Conservation (phyloP, 2,888 invertebrate genomes). For the Cataglyphis rosenhaueri region DNA sequence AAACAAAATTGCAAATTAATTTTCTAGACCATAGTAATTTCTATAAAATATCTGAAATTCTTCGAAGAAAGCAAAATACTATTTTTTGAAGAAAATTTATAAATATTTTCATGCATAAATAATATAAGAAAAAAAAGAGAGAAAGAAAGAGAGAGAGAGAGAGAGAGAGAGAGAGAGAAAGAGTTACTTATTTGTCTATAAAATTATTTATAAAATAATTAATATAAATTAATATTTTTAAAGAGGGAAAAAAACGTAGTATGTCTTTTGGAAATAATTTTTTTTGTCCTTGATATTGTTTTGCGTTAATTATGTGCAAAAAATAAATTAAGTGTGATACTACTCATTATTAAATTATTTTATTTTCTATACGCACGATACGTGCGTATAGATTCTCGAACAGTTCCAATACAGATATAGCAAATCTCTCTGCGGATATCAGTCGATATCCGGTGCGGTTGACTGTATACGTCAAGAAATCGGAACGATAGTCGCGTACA, state of each 20-base stretch:
- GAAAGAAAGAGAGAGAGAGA: too few species aligned
- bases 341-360: background rate
- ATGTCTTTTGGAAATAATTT: background rate
- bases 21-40: background rate
- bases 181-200: background rate
- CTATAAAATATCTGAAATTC: background rate
- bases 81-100: background rate
- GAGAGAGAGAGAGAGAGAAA: background rate
- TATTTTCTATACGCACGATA: background rate
- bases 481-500: conserved; percentile 22
- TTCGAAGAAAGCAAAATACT: background rate
- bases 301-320: background rate
- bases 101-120: background rate
- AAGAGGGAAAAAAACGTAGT: background rate
- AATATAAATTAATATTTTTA: background rate
- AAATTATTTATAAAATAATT: conserved; percentile 1
- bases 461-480: conserved; percentile 11
- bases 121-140: too few species aligned
- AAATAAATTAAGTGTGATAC: background rate
- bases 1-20: conserved; percentile 17
- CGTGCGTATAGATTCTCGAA: background rate
- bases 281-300: background rate
- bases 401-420: background rate
- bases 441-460: conserved; percentile 19
- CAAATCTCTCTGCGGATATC: conserved; percentile 19